Percentiles rank a stretch among this genome's conserved stretches.
Evolutionary conservation across 2,888 invertebrate species (phyloP).

Genomic region (Epirrhoe tristata): DNA sequence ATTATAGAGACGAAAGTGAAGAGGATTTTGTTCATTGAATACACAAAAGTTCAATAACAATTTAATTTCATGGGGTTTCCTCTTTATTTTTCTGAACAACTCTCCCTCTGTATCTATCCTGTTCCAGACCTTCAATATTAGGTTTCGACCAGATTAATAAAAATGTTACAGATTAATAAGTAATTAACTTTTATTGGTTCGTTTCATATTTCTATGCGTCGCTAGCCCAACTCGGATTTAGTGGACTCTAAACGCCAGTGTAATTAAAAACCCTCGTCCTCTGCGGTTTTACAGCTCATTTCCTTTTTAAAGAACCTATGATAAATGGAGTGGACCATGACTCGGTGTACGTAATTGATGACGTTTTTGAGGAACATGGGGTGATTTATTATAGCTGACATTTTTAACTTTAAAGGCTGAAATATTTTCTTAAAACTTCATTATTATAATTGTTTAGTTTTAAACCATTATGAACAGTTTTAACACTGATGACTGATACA

Average conservation of each 20-base stretch:
- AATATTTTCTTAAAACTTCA: no score
- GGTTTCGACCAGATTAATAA: not conserved
- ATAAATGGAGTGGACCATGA: no score
- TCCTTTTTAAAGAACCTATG: conserved; percentile 17
- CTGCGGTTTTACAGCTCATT: conserved; percentile 19
- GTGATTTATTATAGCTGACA: not conserved
- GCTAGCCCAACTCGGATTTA: conserved; percentile 18
- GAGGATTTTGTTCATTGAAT: not conserved
- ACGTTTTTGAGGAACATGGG: not conserved
- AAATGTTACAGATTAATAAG: not conserved
- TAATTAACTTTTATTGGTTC: not conserved
- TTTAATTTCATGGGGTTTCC: no score
- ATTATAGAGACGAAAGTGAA: not conserved
- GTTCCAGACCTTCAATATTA: no score
- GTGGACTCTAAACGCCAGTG: conserved; percentile 20
- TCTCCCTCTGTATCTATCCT: no score
- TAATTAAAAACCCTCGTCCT: conserved; percentile 29
- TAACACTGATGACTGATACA: no score
- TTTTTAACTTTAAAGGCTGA: not conserved
- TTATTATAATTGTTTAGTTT: no score
- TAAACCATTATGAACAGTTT: no score
- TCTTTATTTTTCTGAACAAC: no score
- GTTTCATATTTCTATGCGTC: not conserved
- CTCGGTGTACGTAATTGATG: conserved; percentile 5
- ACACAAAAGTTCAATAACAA: no score